Percentiles rank a stretch among this genome's conserved stretches.
Evolutionary conservation across 2,888 invertebrate genomes (phyloP).

Genomic region (Clanis bilineata): DNA sequence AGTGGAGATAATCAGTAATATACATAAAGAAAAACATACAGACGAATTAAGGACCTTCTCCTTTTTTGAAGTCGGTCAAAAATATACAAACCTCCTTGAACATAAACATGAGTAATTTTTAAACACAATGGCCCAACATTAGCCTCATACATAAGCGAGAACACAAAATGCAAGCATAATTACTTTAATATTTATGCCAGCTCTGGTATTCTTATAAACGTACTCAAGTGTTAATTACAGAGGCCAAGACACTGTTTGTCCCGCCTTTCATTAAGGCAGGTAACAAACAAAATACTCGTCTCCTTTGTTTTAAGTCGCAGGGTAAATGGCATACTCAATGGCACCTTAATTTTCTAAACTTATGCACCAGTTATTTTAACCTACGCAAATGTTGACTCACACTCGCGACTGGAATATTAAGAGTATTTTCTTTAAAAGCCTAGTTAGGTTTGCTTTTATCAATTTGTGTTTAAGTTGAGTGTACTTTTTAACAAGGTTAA

Average conservation of each 20-base stretch:
- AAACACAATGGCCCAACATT: background rate
- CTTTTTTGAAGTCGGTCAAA: too few relatives aligned
- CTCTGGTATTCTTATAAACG: constrained; percentile 5
- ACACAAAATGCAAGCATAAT: background rate
- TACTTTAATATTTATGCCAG: background rate
- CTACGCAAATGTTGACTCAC: background rate
- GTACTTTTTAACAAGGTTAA: background rate
- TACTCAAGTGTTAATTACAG: constrained; percentile 28
- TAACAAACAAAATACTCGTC: constrained; percentile 29
- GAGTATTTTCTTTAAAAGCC: background rate
- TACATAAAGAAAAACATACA: too few relatives aligned
- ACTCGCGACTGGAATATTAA: constrained; percentile 2
- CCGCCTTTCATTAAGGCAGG: constrained; percentile 28
- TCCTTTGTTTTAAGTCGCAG: constrained; percentile 33
- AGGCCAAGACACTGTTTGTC: constrained; percentile 20
- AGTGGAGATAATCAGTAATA: too few relatives aligned
- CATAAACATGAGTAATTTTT: background rate
- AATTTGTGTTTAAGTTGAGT: background rate
- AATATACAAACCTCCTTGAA: too few relatives aligned
- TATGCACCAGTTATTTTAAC: constrained; percentile 21
- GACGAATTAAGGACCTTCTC: too few relatives aligned
- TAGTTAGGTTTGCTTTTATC: constrained; percentile 3
- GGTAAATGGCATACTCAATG: constrained; percentile 29
- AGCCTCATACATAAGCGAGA: background rate
- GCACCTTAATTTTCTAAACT: constrained; percentile 20